Evolutionary conservation across 2,888 invertebrate species (phyloP), one percentile per base, ranked within the genome.

Genomic region (Erynnis tages): DNA sequence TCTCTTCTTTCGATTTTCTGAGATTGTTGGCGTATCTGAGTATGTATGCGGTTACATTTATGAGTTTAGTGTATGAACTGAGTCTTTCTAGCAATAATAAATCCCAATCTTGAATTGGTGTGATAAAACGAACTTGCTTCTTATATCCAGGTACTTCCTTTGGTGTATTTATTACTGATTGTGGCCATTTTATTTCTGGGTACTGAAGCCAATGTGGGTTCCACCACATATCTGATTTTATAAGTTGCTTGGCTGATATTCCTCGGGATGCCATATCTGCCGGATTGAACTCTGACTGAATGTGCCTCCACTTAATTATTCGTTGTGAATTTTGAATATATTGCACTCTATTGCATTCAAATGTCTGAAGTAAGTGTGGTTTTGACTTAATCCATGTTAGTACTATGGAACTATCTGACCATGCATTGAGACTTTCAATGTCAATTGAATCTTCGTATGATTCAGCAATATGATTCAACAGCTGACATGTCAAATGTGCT

Each of bases 381-480:
- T 37, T 37, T 4, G 37, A 19, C n/a, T n/a, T 27, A 2, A 44
- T 29, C 43, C 43, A 44, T 11, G 29, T 30, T 1, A 44, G 21
- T 4, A 10, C 30, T 16, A 44, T 44, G 19, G 30, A 8, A 30
- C 43, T 44, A n/a, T 44, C 43, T 30, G 43, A 44, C 43, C 43
- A 44, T 13, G 19, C 43, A 44, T 44, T 44, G 2, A 44, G 29
- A 16, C 17, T 10, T 5, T 44, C 30, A 16, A 44, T 17, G 4
- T 30, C 7, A 2, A 44, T 44, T 6, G 43, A 44, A 4, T 19
- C n/a, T 30, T 30, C 30, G 11, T 29, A 19, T 10, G 43, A 30
- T n/a, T 44, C 29, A 44, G 43, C 43, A 17, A 44, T 17, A 44
- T 44, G 43, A 30, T 44, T 44, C 16, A 44, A 44, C 17, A 44